Evolutionary conservation across 2,797 vertebrate species (phyloP), one percentile per base, ranked within the genome.

Genomic region (Aeoliscus strigatus): DNA sequence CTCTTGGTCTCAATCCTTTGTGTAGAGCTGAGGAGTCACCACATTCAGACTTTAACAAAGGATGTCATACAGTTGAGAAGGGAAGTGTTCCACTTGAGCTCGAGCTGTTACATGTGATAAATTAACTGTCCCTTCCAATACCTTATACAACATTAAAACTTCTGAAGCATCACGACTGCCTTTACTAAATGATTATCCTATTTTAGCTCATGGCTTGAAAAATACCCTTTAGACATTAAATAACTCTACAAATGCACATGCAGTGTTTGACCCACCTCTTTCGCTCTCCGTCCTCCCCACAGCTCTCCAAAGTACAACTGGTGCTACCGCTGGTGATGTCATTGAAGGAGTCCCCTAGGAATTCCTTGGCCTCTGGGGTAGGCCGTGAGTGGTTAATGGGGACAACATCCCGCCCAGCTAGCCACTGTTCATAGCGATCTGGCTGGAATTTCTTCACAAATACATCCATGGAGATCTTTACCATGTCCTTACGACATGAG

Each of bases 391-490:
- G 96, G 81, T 98, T 90, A 17, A 97, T 95, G 29, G 83, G 60
- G 1, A 67, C 70, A 32, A 77, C 73, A 0, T 98, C 94, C 55
- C 93, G 91, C 39, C 94, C 93, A 0, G 87, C 77, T 72, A 96
- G 87, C 96, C 96, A 99, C 37, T 90, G 84, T 43, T 95, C 91
- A 45, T 97, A 99, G 6, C 93, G 92, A 37, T 97, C 93, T 0
- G 96, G 95, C 74, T 99, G 96, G 74, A 88, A 97, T 66, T 94
- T 94, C 76, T 80, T 92, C 51, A 99, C 96, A 78, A 99, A 99
- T 14, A 98, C 92, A 13, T 94, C 95, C 96, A 99, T 99, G 47
- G 94, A 97, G 57, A 99, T 99, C 86, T 97, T 98, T 62, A 99
- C 96, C 96, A 98, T 98, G 70, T 99, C 96, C 77, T 96, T 98